Evolutionary conservation across 1,140 invertebrate genomes (phyloP), one percentile per base, ranked within the genome.

Genomic region (Bombyx mandarina): DNA sequence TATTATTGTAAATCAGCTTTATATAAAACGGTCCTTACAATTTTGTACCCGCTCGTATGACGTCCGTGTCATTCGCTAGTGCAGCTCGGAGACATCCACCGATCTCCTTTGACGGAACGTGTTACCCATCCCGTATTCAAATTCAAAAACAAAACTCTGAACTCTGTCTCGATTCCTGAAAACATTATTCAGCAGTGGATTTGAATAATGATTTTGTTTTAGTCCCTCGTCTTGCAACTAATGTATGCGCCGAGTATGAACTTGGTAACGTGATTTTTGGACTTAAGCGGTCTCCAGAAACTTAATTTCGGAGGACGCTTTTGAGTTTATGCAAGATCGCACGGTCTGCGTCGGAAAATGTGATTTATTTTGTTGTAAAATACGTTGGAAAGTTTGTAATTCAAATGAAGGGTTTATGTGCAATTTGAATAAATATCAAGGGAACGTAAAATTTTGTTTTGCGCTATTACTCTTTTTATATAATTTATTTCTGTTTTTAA

Each of bases 141-240:
- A 86, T 86, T 86, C 83, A 86, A 86, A 86, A 86, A 86, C 81
- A 79, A 81, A 74, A 71, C 73, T 73, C 69, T 69, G 63, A 86
- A 80, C 80, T 82, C 76, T 65, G 78, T 74, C 77, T 71, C 74
- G 71, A 82, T 77, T 86, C 75, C 79, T 78, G 81, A 82, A 83
- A 82, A 81, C 83, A 83, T 84, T 84, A 84, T 84, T 77, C 81
- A 77, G 59, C 81, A 77, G 59, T 57, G 68, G 81, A 86, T 86
- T 83, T 84, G 83, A 84, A 86, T 86, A 86, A 86, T 83, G 81
- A 86, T 82, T 84, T 79, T 82, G 81, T 84, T 84, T 82, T 71
- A 82, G 78, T 73, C 74, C 63, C 70, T 67, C 60, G 67, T 69
- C 70, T 71, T 74, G 78, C 78, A 75, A 70, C 66, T 82, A 85